Conservation (phyloP, 2,113 vertebrate species). For the Felis catus region F.catus_Fca126_mat1.0 CM031415.1:197635501-197636000, state of each 20-base stretch:
- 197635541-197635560: not conserved
- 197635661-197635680: not conserved
- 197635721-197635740: no score
- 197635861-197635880: no score
- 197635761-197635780: not conserved
- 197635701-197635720: not conserved
- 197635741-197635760: not conserved
- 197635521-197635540: not conserved
- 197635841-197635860: not conserved
- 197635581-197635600: not conserved
- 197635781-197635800: no score
- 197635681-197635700: not conserved
- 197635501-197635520: not conserved
- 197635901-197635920: not conserved
- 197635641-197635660: not conserved
- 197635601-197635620: not conserved
- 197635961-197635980: not conserved
- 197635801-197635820: not conserved
- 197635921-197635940: not conserved
- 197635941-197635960: not conserved
- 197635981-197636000: not conserved
- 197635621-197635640: not conserved
- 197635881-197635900: not conserved
- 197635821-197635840: not conserved
- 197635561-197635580: not conserved